Base-by-base conservation (phyloP, 2,113 vertebrate genomes). In the Phodopus roborovskii region DNA sequence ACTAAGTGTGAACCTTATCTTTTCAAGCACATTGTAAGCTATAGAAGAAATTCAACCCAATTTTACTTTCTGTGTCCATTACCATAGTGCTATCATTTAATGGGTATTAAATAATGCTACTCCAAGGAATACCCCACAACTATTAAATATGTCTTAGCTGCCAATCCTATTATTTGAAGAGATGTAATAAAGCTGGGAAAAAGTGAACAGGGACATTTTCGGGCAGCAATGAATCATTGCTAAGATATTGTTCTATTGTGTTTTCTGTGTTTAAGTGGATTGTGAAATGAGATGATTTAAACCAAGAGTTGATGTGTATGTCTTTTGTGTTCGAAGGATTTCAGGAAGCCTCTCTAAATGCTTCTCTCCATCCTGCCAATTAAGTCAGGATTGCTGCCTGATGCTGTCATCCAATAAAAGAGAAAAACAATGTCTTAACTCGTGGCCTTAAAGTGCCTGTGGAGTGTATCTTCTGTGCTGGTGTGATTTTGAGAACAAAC, bases 201-300 rank as follows among this genome's bases (percentile, higher is more conserved):
- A 58, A 45, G 45, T 58, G 10, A 60, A 42, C 13, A 96, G 70
- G 39, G 78, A 64, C 15, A 33, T 95, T 94, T 84, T 30, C 4
- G 11, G 26, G 20, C 66, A 22, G 50, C 48, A 62, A 62, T 85
- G 42, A 56, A 33, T 56, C 71, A 68, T 15, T 78, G n/a, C 58
- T 74, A 74, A 92, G 30, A 5, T 53, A 83, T 74, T 88, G 62
- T 62, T 19, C 5, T 42, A 45, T n/a, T 50, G 10, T 88, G 15
- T 88, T 85, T 93, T 92, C 74, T 93, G 56, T 88, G 87, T 92
- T 78, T 79, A 92, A 71, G 22, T 39, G 56, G 48, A 94, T 82
- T 86, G 64, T 75, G 64, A 77, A 94, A 68, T 36, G 48, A 96
- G 48, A 56, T 3, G 24, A 78, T 85, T 89, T 94, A 90, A 85